Conservation (phyloP, 2,888 invertebrate species). For the Mythimna pallens region DNA sequence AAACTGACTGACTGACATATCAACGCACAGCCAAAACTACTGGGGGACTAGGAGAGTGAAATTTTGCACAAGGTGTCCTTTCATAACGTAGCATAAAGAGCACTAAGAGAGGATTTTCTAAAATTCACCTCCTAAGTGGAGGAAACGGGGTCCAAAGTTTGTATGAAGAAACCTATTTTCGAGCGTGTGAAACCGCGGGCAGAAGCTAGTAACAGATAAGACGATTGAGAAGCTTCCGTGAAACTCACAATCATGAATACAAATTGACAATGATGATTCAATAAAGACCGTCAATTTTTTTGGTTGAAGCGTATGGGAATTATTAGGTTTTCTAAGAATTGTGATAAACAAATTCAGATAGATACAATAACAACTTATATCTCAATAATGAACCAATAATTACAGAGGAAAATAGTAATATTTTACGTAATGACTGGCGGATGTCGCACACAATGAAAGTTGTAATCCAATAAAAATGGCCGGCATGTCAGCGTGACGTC, state of each 20-base stretch:
- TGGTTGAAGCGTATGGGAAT: not conserved
- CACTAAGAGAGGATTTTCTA: too few species aligned
- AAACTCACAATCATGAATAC: not conserved
- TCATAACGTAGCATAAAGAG: too few species aligned
- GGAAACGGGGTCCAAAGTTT: too few species aligned
- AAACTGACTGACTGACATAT: too few species aligned
- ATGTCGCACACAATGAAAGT: conserved; percentile 68
- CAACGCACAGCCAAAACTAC: too few species aligned
- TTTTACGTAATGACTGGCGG: conserved; percentile 62
- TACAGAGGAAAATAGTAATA: conserved; percentile 53
- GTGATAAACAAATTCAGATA: conserved; percentile 8
- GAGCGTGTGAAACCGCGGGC: too few species aligned
- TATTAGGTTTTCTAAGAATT: conserved; percentile 8
- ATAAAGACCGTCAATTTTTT: not conserved
- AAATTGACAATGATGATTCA: not conserved
- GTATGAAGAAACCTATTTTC: too few species aligned
- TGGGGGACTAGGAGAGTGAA: too few species aligned
- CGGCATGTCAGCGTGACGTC: conserved; percentile 50
- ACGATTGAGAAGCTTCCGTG: conserved; percentile 12
- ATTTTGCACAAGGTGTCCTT: too few species aligned
- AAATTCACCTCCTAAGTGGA: too few species aligned
- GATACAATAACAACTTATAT: conserved; percentile 17
- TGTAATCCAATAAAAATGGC: conserved; percentile 77
- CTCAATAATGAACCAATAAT: conserved; percentile 22
- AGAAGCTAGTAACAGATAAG: not conserved